A percentile compares a stretch with the other conserved stretches of the same genome.
Conservation (phyloP, 2,888 invertebrate genomes). For the Drosophila ustulata region DNA sequence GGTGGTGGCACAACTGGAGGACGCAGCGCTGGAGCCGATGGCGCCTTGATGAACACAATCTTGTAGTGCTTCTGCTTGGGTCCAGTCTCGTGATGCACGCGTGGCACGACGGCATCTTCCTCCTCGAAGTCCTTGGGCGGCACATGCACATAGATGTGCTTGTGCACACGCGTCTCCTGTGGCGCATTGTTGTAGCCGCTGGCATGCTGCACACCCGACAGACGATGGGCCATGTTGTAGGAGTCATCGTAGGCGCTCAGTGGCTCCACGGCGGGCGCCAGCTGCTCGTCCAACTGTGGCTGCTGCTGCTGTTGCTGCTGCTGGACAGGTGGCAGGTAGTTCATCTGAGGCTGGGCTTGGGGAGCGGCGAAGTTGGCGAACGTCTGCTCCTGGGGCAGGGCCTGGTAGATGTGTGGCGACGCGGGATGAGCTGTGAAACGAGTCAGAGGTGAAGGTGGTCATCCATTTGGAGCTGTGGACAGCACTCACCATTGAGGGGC, state of each 20-base stretch:
- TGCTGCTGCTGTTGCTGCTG: constrained; percentile 37
- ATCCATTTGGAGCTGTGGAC: background rate
- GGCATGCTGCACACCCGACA: constrained; percentile 71
- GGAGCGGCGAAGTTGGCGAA: constrained; percentile 66
- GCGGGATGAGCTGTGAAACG: constrained; percentile 49
- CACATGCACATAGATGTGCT: constrained; percentile 84
- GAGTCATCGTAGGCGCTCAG: constrained; percentile 71
- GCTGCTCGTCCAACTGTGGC: constrained; percentile 50
- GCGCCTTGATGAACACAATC: constrained; percentile 96
- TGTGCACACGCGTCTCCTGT: constrained; percentile 78
- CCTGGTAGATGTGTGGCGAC: constrained; percentile 76
- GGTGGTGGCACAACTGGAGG: constrained; percentile 91
- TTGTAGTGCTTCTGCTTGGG: constrained; percentile 95
- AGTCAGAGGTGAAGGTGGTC: background rate
- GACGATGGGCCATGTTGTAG: constrained; percentile 80
- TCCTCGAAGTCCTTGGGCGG: constrained; percentile 83
- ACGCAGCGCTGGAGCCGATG: constrained; percentile 91
- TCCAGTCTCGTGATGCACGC: constrained; percentile 82
- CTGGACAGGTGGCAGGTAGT: constrained; percentile 63
- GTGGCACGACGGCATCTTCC: constrained; percentile 79
- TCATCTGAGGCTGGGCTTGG: constrained; percentile 51
- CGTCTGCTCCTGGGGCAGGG: constrained; percentile 74
- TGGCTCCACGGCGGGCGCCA: constrained; percentile 48
- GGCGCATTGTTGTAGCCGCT: constrained; percentile 77
- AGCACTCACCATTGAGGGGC: constrained; percentile 84